These are phyloP conservation scores for Mimachlamys varia DNA, from an alignment of 2,888 invertebrate species.

Conservation along the genomic window DNA sequence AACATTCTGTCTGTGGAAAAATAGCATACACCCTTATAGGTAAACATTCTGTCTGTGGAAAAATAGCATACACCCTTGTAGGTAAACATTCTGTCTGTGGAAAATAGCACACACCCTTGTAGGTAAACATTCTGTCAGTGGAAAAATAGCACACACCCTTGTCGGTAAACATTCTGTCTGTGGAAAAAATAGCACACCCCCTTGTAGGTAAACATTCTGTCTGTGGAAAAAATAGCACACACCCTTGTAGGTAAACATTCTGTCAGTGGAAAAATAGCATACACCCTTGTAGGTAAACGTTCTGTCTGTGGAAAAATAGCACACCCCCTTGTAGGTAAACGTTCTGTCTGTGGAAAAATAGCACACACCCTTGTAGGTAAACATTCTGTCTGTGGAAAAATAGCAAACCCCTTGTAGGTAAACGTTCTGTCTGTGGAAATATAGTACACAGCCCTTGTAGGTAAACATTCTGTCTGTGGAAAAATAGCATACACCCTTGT, in stretches of 20 bases:
- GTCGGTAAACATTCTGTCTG: constrained; percentile 87
- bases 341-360: constrained; percentile 74
- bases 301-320: constrained; percentile 95
- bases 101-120: constrained; percentile 97
- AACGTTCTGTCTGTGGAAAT: constrained; percentile 82
- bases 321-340: constrained; percentile 96
- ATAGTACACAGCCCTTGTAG: too few species aligned
- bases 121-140: constrained; percentile 86
- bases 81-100: constrained; percentile 85
- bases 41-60: constrained; percentile 85
- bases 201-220: too few species aligned
- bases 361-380: too few species aligned
- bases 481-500: constrained; percentile 97
- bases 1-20: constrained; percentile 96
- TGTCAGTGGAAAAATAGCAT: constrained; percentile 88
- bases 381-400: constrained; percentile 97
- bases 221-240: constrained; percentile 97
- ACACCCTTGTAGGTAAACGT: constrained; percentile 94
- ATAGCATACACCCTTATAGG: constrained; percentile 95
- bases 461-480: constrained; percentile 95
- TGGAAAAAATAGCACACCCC: too few species aligned
- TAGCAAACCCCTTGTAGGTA: constrained; percentile 95
- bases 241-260: constrained; percentile 93
- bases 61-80: constrained; percentile 97
- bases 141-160: constrained; percentile 97